Conservation (phyloP, 2,888 invertebrate genomes). For the Liodrosophila aerea region DNA sequence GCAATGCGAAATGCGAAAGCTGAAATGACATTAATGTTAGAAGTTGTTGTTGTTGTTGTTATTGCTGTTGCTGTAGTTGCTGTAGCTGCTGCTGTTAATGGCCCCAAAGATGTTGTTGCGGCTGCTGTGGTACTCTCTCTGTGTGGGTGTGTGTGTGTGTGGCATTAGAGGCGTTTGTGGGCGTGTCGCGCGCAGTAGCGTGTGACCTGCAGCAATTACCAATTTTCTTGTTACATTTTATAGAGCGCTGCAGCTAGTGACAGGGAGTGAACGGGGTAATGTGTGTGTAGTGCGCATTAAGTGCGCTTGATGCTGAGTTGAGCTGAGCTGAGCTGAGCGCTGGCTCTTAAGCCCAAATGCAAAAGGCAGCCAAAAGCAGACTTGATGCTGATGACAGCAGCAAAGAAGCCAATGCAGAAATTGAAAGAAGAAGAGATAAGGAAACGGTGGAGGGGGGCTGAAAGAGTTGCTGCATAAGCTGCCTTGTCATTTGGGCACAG, state of each 20-base stretch:
- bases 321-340: too few species aligned
- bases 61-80: slow-evolving; percentile 63
- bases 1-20: background rate
- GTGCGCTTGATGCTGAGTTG: slow-evolving; percentile 60
- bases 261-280: background rate
- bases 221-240: slow-evolving; percentile 70
- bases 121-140: slow-evolving; percentile 52
- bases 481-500: too few species aligned
- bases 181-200: slow-evolving; percentile 43
- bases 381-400: slow-evolving; percentile 50
- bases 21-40: slow-evolving; percentile 1
- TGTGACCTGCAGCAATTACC: slow-evolving; percentile 74
- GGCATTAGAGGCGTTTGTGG: slow-evolving; percentile 29
- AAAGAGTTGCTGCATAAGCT: slow-evolving; percentile 1
- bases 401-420: slow-evolving; percentile 26
- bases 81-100: slow-evolving; percentile 38
- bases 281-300: slow-evolving; percentile 52
- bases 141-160: slow-evolving; percentile 21
- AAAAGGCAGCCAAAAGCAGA: slow-evolving; percentile 36
- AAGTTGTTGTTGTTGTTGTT: slow-evolving; percentile 38
- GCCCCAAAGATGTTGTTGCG: slow-evolving; percentile 66
- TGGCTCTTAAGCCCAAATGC: slow-evolving; percentile 52
- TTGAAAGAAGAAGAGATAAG: background rate
- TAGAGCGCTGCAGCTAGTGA: slow-evolving; percentile 44
- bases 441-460: too few species aligned